Evolutionary conservation across 2,888 invertebrate species (phyloP).

Genomic region (Leptothorax acervorum): DNA sequence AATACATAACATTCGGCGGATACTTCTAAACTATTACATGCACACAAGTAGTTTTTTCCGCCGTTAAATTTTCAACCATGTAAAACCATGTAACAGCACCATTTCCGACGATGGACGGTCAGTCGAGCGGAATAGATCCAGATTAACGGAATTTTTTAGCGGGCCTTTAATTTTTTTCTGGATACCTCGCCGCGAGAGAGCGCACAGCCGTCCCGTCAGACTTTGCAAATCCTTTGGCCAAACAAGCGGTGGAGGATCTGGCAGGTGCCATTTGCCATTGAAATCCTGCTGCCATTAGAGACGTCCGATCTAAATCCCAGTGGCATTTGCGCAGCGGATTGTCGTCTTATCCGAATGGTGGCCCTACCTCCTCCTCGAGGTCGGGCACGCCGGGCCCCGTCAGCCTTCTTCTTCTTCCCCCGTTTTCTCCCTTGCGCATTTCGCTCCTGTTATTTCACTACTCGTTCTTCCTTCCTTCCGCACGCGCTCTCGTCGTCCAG

Average conservation of each 20-base stretch:
- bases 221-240: slow-evolving; percentile 76
- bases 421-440: slow-evolving; percentile 62
- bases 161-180: slow-evolving; percentile 41
- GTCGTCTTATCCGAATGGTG: slow-evolving; percentile 79
- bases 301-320: slow-evolving; percentile 81
- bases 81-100: neutral
- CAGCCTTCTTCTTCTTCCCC: slow-evolving; percentile 47
- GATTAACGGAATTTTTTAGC: slow-evolving; percentile 48
- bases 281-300: slow-evolving; percentile 81
- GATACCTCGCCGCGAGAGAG: slow-evolving; percentile 48
- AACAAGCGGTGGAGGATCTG: slow-evolving; percentile 76
- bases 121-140: slow-evolving; percentile 20
- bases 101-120: slow-evolving; percentile 7
- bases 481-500: slow-evolving; percentile 53
- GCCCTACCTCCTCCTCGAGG: slow-evolving; percentile 59
- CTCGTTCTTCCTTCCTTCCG: slow-evolving; percentile 53
- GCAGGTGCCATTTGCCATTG: slow-evolving; percentile 81
- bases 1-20: neutral
- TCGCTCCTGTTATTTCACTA: slow-evolving; percentile 74
- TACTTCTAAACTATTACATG: slow-evolving; percentile 8
- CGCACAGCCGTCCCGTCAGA: slow-evolving; percentile 67
- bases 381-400: slow-evolving; percentile 31
- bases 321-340: slow-evolving; percentile 83
- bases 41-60: slow-evolving; percentile 35
- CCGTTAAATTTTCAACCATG: neutral